Evolutionary conservation across 2,113 vertebrate species (phyloP).

Genomic region (Alethe castanea): DNA sequence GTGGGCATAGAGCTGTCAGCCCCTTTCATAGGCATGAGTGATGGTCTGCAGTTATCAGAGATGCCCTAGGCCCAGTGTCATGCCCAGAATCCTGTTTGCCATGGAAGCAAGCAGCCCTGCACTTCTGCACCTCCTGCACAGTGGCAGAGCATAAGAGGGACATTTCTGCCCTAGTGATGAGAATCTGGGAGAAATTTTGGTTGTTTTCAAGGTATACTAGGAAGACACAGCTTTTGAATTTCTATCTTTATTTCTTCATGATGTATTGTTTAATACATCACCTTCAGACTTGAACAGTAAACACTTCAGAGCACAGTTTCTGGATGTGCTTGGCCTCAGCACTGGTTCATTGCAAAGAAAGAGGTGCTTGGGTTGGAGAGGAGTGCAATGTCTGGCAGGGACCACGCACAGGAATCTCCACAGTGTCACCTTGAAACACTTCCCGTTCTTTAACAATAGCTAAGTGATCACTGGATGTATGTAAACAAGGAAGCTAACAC

Average conservation of each 20-base stretch:
- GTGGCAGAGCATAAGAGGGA: neutral
- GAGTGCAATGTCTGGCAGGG: neutral
- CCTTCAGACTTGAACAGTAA: neutral
- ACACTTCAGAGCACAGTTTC: neutral
- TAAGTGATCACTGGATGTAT: neutral
- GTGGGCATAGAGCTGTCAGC: accelerated
- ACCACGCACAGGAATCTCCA: neutral
- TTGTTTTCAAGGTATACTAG: neutral
- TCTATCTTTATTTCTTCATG: neutral
- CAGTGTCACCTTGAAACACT: neutral
- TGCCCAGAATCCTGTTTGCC: neutral
- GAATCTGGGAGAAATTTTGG: neutral
- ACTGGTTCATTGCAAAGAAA: neutral
- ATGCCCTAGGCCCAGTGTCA: neutral
- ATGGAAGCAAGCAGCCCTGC: neutral
- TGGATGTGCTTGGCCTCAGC: neutral
- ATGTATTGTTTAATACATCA: conserved; percentile 25
- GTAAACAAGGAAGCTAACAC: neutral
- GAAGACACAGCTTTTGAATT: neutral
- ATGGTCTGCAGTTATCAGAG: neutral
- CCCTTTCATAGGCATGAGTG: neutral
- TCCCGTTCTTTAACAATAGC: neutral
- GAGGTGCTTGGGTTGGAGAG: neutral
- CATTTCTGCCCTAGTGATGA: neutral
- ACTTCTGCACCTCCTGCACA: neutral